A percentile compares a stretch with the other conserved stretches of the same genome.
Evolutionary conservation across 2,797 vertebrate genomes (phyloP).

Genomic region (Mormyrops attenuatus): DNA sequence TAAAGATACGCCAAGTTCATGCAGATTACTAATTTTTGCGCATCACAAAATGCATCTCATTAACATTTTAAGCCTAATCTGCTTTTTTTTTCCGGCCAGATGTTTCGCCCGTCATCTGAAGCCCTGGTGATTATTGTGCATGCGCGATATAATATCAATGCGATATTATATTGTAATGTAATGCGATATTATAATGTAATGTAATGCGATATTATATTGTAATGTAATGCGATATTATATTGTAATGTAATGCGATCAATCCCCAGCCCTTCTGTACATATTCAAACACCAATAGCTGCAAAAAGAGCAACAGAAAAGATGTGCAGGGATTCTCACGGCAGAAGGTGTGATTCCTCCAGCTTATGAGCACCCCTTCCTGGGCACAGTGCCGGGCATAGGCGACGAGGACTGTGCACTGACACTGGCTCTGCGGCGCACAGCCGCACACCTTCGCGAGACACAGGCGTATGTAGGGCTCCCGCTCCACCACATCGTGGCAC

Average conservation of each 20-base stretch:
- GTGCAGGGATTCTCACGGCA: constrained; percentile 63
- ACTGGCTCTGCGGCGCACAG: constrained; percentile 51
- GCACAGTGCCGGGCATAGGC: constrained; percentile 73
- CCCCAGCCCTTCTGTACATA: background rate
- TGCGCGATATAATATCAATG: background rate
- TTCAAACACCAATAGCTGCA: background rate
- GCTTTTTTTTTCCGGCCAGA: background rate
- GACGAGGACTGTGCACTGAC: constrained; percentile 69
- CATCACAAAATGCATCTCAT: background rate
- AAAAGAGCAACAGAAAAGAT: background rate
- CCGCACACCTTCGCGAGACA: constrained; percentile 71
- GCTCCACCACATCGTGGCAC: constrained; percentile 74
- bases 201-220: too few species aligned
- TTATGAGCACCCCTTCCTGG: constrained; percentile 57
- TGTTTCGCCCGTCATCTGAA: background rate
- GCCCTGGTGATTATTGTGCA: background rate
- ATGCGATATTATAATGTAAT: too few species aligned
- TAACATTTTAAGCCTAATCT: background rate
- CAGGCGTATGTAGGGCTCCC: constrained; percentile 65
- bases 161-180: background rate
- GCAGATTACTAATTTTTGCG: background rate
- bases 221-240: too few species aligned
- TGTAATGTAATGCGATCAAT: too few species aligned
- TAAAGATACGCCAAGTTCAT: background rate
- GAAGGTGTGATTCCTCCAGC: constrained; percentile 77